These are phyloP conservation scores for Lamellibrachia satsuma DNA, from an alignment of 2,888 invertebrate genomes.

Conservation along the genomic window DNA sequence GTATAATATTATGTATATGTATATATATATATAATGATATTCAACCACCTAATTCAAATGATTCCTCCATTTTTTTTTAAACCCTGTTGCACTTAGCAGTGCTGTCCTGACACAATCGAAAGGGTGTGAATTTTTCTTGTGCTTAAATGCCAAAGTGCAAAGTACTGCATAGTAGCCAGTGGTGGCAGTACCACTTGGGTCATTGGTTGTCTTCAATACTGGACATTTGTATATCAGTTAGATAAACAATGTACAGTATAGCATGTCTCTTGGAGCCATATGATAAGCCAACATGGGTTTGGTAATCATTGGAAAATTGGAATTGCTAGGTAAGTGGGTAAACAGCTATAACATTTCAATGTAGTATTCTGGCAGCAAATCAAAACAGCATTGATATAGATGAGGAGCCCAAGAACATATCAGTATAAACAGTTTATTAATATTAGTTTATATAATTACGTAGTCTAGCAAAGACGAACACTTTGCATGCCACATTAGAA, in stretches of 20 bases:
- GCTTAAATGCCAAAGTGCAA: slow-evolving; percentile 8
- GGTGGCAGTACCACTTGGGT: background rate
- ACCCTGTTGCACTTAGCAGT: background rate
- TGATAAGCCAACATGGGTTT: background rate
- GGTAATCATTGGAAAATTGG: background rate
- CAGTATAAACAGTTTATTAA: background rate
- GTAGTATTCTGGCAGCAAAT: background rate
- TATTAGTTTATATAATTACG: too few species aligned
- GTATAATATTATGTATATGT: too few species aligned
- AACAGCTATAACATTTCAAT: background rate
- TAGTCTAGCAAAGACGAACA: background rate
- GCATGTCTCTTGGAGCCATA: background rate
- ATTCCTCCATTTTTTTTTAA: background rate
- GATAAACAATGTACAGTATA: slow-evolving; percentile 7
- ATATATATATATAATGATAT: background rate
- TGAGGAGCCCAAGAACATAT: background rate
- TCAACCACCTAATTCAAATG: background rate
- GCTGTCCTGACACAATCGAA: background rate
- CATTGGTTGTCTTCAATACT: slow-evolving; percentile 17
- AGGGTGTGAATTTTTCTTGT: slow-evolving; percentile 14
- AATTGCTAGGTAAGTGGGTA: background rate
- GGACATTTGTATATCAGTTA: slow-evolving; percentile 6
- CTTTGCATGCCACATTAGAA: background rate
- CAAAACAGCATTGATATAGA: background rate
- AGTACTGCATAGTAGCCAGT: slow-evolving; percentile 5